These are phyloP conservation scores for Sciurus niger DNA, from an alignment of 2,113 vertebrate species.

Conservation along the genomic window DNA sequence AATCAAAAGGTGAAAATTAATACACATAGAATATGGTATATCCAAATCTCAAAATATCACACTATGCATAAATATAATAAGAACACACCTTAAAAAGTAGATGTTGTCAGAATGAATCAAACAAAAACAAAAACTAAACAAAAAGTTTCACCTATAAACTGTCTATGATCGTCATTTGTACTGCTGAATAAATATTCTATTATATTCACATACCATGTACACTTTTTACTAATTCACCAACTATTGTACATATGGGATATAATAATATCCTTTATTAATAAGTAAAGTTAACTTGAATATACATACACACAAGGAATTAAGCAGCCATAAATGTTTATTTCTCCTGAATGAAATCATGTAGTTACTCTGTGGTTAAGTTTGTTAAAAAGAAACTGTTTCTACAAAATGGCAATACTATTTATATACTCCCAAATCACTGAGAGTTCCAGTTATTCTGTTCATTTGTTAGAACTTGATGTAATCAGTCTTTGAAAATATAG, in stretches of 20 bases:
- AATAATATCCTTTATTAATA: no score
- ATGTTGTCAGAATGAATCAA: neutral
- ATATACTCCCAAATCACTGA: neutral
- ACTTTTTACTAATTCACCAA: neutral
- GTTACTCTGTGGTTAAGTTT: neutral
- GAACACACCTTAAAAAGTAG: neutral
- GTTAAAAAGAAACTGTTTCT: neutral
- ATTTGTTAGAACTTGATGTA: neutral
- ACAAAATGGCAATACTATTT: neutral
- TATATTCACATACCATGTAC: neutral
- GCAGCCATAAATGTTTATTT: neutral
- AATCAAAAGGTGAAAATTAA: neutral
- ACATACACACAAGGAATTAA: neutral
- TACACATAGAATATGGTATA: neutral
- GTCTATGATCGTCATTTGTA: neutral
- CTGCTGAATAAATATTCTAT: neutral
- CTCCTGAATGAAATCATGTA: no score
- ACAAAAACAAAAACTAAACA: neutral
- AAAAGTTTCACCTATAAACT: neutral
- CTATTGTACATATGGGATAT: no score
- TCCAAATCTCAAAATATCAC: neutral
- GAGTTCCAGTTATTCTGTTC: neutral
- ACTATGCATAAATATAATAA: neutral
- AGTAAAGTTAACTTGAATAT: no score
- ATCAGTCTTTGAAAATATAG: neutral